A percentile compares a stretch with the other conserved stretches of the same genome.
These are phyloP conservation scores for Tautogolabrus adspersus DNA, from an alignment of 2,113 vertebrate genomes.

Conservation along the genomic window DNA sequence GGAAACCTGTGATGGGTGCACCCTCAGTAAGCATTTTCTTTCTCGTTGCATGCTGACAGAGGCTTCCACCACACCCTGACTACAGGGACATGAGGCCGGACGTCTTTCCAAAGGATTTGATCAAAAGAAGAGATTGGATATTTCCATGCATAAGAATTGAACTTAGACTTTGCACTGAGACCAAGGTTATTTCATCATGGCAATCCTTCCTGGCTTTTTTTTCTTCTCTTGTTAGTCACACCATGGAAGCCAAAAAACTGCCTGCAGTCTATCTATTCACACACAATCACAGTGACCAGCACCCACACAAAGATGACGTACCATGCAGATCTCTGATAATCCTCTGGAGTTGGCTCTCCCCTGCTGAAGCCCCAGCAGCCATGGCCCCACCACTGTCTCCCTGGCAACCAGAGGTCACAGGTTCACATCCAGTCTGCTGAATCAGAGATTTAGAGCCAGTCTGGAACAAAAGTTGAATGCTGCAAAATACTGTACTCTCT, in stretches of 20 bases:
- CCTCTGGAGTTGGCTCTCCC: slow-evolving; percentile 93
- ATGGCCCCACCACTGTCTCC: slow-evolving; percentile 80
- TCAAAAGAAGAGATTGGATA: background rate
- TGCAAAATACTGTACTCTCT: slow-evolving; percentile 23
- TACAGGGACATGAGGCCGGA: slow-evolving; percentile 14
- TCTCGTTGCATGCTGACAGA: slow-evolving; percentile 66
- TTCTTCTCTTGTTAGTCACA: slow-evolving; percentile 26
- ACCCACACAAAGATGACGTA: slow-evolving; percentile 72
- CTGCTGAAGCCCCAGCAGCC: slow-evolving; percentile 81
- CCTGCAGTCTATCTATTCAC: slow-evolving; percentile 29
- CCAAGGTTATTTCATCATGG: slow-evolving; percentile 17
- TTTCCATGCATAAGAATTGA: background rate
- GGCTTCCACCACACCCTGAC: slow-evolving; percentile 41
- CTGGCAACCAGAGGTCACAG: slow-evolving; percentile 72
- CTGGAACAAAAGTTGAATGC: slow-evolving; percentile 46
- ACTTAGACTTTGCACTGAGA: background rate
- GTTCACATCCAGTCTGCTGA: slow-evolving; percentile 78
- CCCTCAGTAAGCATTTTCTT: slow-evolving; percentile 35
- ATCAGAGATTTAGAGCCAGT: slow-evolving; percentile 75
- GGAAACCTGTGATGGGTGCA: slow-evolving; percentile 63
- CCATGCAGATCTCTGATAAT: slow-evolving; percentile 95
- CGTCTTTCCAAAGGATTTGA: slow-evolving; percentile 14
- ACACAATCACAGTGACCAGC: slow-evolving; percentile 28
- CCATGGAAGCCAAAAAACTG: slow-evolving; percentile 33
- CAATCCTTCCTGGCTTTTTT: slow-evolving; percentile 27